These are phyloP conservation scores for Melanophora roralis DNA, from an alignment of 2,888 invertebrate species.

Conservation along the genomic window DNA sequence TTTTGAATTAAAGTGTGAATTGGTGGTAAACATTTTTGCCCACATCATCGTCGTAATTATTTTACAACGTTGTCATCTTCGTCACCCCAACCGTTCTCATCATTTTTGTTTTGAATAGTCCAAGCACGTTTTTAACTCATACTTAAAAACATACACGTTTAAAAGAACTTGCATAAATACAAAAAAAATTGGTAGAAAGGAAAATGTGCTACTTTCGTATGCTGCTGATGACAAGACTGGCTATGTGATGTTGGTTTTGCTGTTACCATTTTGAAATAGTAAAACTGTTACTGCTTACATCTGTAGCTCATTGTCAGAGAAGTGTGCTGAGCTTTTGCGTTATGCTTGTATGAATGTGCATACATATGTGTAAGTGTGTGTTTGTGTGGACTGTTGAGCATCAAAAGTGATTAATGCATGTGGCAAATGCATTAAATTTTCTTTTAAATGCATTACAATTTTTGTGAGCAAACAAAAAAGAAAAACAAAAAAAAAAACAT, in stretches of 20 bases:
- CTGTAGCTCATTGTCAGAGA: slow-evolving; percentile 3
- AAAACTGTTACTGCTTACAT: background rate
- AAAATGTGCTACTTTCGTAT: slow-evolving; percentile 55
- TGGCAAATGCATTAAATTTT: slow-evolving; percentile 77
- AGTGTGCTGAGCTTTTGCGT: background rate
- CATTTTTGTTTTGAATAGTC: slow-evolving; percentile 50
- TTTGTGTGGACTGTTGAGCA: slow-evolving; percentile 67
- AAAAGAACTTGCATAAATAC: slow-evolving; percentile 14
- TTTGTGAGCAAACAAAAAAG: slow-evolving; percentile 62
- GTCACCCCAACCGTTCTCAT: background rate
- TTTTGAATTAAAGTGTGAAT: background rate
- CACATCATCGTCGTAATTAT: slow-evolving; percentile 11
- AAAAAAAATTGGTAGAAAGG: slow-evolving; percentile 2
- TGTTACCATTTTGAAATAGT: slow-evolving; percentile 1
- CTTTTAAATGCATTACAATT: slow-evolving; percentile 77
- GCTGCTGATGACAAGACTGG: slow-evolving; percentile 61
- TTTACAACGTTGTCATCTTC: too few species aligned
- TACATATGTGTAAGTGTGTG: background rate
- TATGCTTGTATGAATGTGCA: background rate
- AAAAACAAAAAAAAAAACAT: background rate
- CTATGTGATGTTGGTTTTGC: slow-evolving; percentile 58
- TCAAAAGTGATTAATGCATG: slow-evolving; percentile 76
- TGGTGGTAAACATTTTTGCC: slow-evolving; percentile 1
- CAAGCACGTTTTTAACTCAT: slow-evolving; percentile 59
- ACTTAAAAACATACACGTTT: slow-evolving; percentile 13